These are phyloP conservation scores for Phocoena phocoena DNA, from an alignment of 2,113 vertebrate genomes.

Conservation along the genomic window DNA sequence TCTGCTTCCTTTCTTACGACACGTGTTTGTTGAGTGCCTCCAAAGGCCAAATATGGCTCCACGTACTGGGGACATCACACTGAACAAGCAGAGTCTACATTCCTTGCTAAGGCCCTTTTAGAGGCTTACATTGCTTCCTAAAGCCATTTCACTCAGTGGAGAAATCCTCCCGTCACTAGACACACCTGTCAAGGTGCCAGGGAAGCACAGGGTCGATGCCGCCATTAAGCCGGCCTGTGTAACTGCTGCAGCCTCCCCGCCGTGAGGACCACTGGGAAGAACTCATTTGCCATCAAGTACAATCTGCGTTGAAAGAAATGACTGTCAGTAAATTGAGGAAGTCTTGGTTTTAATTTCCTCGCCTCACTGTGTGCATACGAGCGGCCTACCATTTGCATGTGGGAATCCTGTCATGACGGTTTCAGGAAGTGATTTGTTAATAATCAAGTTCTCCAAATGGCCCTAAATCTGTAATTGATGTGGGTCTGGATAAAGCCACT, in stretches of 20 bases:
- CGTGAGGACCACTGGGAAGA: conserved; percentile 9
- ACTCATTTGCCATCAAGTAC: conserved; percentile 74
- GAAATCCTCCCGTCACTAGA: not conserved
- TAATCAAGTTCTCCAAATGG: conserved; percentile 86
- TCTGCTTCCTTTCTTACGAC: not conserved
- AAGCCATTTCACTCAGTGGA: not conserved
- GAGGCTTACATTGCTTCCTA: not conserved
- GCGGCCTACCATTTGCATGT: conserved; percentile 83
- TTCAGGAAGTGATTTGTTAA: conserved; percentile 88
- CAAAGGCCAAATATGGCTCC: no score
- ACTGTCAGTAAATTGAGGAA: conserved; percentile 77
- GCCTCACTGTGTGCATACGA: conserved; percentile 78
- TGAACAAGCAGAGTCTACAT: not conserved
- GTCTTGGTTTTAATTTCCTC: conserved; percentile 81
- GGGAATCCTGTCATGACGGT: conserved; percentile 84
- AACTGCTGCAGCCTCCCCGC: conserved; percentile 27
- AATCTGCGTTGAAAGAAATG: conserved; percentile 75
- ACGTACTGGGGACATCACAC: not conserved
- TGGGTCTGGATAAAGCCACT: conserved; percentile 81
- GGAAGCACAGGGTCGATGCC: conserved; percentile 11
- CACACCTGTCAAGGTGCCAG: conserved; percentile 38
- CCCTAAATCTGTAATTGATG: conserved; percentile 86
- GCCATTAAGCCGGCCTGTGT: not conserved
- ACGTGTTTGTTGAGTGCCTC: not conserved
- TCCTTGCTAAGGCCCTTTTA: not conserved